Percentiles rank a stretch among this genome's conserved stretches.
These are phyloP conservation scores for Aleiodes alternator DNA, from an alignment of 2,888 invertebrate genomes.

Conservation along the genomic window DNA sequence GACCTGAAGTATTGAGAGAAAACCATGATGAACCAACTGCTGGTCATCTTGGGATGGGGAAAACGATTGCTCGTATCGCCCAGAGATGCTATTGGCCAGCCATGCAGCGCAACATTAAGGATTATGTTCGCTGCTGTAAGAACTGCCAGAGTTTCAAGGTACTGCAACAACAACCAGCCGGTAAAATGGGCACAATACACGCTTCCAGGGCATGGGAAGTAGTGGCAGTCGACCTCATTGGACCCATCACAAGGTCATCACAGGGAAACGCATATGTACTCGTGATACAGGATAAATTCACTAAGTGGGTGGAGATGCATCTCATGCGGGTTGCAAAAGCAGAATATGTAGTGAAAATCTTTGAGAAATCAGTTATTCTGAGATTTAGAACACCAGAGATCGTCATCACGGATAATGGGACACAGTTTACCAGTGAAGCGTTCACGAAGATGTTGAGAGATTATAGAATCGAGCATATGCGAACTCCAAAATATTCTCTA, in stretches of 20 bases:
- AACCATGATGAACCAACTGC: slow-evolving; percentile 44
- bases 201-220: slow-evolving; percentile 46
- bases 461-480: slow-evolving; percentile 25
- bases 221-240: slow-evolving; percentile 52
- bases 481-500: slow-evolving; percentile 46
- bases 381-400: slow-evolving; percentile 29
- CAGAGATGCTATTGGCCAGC: no score
- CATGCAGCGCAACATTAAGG: slow-evolving; percentile 6
- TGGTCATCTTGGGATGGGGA: slow-evolving; percentile 33
- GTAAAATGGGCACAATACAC: slow-evolving; percentile 46
- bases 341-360: not conserved
- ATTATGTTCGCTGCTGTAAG: slow-evolving; percentile 38
- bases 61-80: no score
- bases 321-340: slow-evolving; percentile 46
- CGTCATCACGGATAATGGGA: slow-evolving; percentile 50
- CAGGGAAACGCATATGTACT: slow-evolving; percentile 46
- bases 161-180: slow-evolving; percentile 36
- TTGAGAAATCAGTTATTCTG: slow-evolving; percentile 37
- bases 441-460: slow-evolving; percentile 6
- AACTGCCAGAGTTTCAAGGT: slow-evolving; percentile 31
- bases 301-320: slow-evolving; percentile 50
- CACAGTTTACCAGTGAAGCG: slow-evolving; percentile 41
- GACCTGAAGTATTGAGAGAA: not conserved
- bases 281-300: slow-evolving; percentile 54
- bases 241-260: slow-evolving; percentile 52